phyloP scores from a whole-genome alignment of 1,140 invertebrate genomes.

The Ylistrum balloti region DNA sequence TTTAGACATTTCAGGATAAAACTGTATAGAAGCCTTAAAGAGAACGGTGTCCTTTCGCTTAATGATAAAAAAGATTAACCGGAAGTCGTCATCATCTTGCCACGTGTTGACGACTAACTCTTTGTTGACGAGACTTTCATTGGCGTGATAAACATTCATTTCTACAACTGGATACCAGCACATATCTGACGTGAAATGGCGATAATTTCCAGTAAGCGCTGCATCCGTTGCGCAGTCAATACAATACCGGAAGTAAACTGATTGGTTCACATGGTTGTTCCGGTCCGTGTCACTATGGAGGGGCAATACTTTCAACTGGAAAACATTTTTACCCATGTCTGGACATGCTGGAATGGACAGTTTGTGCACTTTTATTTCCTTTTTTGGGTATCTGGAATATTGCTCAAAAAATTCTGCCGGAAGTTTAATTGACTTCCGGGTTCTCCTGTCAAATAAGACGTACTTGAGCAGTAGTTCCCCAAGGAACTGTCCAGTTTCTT shows the following conservation, averaged over 20 bases:
- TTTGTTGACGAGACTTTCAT: slow-evolving; percentile 47
- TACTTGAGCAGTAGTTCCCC: slow-evolving; percentile 50
- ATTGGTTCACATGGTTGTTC: slow-evolving; percentile 54
- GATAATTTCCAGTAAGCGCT: slow-evolving; percentile 36
- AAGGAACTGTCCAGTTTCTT: slow-evolving; percentile 42
- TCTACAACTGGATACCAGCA: slow-evolving; percentile 45
- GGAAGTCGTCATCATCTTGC: slow-evolving; percentile 26
- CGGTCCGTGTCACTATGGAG: slow-evolving; percentile 49
- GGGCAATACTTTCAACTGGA: background rate
- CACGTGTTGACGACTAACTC: slow-evolving; percentile 47
- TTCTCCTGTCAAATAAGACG: slow-evolving; percentile 49
- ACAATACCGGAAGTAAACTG: slow-evolving; percentile 50
- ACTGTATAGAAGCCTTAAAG: slow-evolving; percentile 35
- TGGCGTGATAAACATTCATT: slow-evolving; percentile 42
- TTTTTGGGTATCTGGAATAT: slow-evolving; percentile 6
- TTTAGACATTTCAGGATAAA: slow-evolving; percentile 22
- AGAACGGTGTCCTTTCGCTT: background rate
- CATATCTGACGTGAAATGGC: slow-evolving; percentile 51
- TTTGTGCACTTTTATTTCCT: background rate
- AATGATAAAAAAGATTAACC: slow-evolving; percentile 47
- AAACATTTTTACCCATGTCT: slow-evolving; percentile 41
- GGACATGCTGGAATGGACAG: slow-evolving; percentile 36
- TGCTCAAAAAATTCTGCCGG: slow-evolving; percentile 52
- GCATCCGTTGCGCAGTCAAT: slow-evolving; percentile 52
- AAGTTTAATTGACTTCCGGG: slow-evolving; percentile 51